A percentile compares a stretch with the other conserved stretches of the same genome.
Conservation (phyloP, 2,113 vertebrate genomes). For the Caracal caracal region DNA sequence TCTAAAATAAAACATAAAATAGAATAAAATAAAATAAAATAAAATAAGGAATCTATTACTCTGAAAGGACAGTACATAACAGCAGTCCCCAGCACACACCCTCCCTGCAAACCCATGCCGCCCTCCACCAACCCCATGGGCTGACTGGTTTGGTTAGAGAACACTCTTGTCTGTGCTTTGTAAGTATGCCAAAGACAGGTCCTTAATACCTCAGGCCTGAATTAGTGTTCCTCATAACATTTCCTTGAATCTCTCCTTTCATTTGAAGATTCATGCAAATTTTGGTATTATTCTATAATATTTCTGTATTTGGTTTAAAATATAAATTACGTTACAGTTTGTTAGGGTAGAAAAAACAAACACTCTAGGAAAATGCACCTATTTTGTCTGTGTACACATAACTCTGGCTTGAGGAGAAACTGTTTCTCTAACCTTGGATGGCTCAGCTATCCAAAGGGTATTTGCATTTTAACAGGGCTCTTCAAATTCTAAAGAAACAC, state of each 20-base stretch:
- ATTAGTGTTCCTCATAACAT: not conserved
- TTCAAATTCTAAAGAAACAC: not conserved
- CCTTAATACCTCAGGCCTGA: not conserved
- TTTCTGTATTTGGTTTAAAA: constrained; percentile 16
- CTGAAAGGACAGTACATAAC: not conserved
- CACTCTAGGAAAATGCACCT: not conserved
- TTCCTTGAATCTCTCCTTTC: not conserved
- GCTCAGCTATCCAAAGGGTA: not conserved
- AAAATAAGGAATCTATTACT: not conserved
- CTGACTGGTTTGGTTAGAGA: not conserved
- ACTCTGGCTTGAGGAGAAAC: not conserved
- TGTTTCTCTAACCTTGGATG: not conserved
- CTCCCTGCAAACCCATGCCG: not conserved
- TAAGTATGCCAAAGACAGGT: not conserved
- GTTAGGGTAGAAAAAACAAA: not conserved
- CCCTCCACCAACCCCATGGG: not conserved
- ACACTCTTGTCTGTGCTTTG: not conserved
- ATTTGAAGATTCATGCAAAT: not conserved
- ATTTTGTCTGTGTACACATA: not conserved
- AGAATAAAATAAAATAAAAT: too few relatives aligned
- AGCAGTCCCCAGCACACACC: not conserved
- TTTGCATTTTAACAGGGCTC: not conserved
- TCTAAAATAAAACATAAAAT: too few relatives aligned
- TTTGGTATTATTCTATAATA: not conserved
- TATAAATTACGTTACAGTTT: not conserved